Evolutionary conservation across 2,797 vertebrate species (phyloP).

Genomic region (Clarias pachynema): DNA sequence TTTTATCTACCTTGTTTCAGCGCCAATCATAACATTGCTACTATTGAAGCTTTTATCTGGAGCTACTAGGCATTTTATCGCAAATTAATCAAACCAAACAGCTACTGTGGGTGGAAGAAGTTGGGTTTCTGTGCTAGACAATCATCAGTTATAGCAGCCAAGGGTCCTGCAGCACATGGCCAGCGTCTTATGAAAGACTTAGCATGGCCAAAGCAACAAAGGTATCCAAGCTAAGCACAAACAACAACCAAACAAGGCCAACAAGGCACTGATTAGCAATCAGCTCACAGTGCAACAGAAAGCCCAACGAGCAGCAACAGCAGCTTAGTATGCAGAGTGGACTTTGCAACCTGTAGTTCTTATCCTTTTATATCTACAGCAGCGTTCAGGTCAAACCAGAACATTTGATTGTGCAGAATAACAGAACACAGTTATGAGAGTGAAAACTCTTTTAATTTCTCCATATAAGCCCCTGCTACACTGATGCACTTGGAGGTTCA

Average conservation of each 20-base stretch:
- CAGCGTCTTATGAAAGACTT: slow-evolving; percentile 21
- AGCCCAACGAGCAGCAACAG: slow-evolving; percentile 43
- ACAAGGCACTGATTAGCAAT: slow-evolving; percentile 61
- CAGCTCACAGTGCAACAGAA: slow-evolving; percentile 55
- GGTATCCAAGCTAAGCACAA: slow-evolving; percentile 56
- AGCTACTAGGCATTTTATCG: slow-evolving; percentile 9
- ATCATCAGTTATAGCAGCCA: slow-evolving; percentile 14
- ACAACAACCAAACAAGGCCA: slow-evolving; percentile 53
- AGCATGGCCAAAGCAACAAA: slow-evolving; percentile 34
- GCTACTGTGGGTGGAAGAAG: slow-evolving; percentile 18
- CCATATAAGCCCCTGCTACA: too few relatives aligned
- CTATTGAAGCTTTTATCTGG: not conserved
- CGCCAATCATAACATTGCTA: slow-evolving; percentile 19
- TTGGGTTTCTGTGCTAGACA: not conserved
- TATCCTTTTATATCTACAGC: not conserved
- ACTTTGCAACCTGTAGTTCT: slow-evolving; percentile 43
- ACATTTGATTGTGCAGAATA: too few relatives aligned
- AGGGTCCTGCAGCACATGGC: slow-evolving; percentile 33
- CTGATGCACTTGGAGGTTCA: too few relatives aligned
- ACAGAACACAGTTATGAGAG: too few relatives aligned
- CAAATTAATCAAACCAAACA: slow-evolving; percentile 14
- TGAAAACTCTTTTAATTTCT: too few relatives aligned
- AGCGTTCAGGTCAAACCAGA: too few relatives aligned
- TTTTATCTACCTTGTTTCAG: not conserved
- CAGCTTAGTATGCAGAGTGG: slow-evolving; percentile 42